Evolutionary conservation across 2,113 vertebrate genomes (phyloP), one percentile per base, ranked within the genome.

Genomic region (Asarcornis scutulata): DNA sequence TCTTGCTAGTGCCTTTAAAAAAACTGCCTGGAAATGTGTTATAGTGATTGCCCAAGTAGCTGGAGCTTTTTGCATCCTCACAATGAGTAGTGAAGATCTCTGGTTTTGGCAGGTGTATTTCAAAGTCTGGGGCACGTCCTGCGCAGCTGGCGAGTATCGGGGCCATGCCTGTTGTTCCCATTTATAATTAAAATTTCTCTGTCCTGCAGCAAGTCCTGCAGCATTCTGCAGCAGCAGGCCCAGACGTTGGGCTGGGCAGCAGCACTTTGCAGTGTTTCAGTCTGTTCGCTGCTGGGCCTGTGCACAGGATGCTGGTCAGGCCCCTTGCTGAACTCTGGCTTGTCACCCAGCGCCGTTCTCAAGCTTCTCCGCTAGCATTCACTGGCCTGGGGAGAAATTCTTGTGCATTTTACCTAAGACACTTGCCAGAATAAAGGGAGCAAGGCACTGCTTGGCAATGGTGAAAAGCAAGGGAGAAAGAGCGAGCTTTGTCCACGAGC

Each of bases 1-100:
- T 91, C 80, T 92, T 56, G 11, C 58, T 82, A 77, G 86, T 62
- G 77, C 83, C 80, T 90, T 96, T 90, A 56, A 90, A 56, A 90
- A 95, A 92, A 79, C 80, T 62, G 48, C 80, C 73, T 53, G 48
- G 31, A 86, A 84, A 66, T 82, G 31, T 82, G 84, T 68, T 68
- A 14, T 7, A 52, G 71, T 69, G n/a, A 53, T 87, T 60, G 72
- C 77, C 31, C 14, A 75, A 84, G 83, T 52, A 52, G 38, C 62
- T 87, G 69, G 80, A 75, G 89, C 29, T 75, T 42, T 86, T 16
- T 81, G 66, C 40, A 4, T 56, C 25, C 80, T 68, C 48, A 18
- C 68, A 34, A 16, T 2, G 27, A 56, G 31, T 52, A 40, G 3
- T 13, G 88, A 76, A 8, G 66, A 17, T 36, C 76, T 86, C 88